Evolutionary conservation across 2,113 vertebrate genomes (phyloP), one percentile per base, ranked within the genome.

Genomic region (Eurystomus gularis): DNA sequence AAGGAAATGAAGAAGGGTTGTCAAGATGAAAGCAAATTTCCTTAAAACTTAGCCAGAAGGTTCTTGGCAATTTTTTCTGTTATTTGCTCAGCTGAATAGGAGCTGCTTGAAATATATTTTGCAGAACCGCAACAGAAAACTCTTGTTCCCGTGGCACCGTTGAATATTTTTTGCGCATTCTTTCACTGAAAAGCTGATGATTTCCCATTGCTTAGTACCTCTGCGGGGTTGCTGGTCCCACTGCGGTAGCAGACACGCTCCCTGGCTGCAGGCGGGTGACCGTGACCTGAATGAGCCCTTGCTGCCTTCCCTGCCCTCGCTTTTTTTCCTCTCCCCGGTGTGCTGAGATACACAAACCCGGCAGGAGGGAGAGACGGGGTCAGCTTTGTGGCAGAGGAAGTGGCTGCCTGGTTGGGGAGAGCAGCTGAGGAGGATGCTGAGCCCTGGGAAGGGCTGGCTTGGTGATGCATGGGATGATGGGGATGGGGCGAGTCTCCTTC

Each of bases 21-120:
- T 96, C 96, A 96, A 86, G 91, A 92, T 92, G 86, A 96, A 96
- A 97, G 90, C 85, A 65, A 93, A 96, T 95, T 95, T 90, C 95
- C 82, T 91, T 95, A 96, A 94, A 97, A 96, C 90, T 96, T 94
- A 82, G 82, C 94, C 94, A 96, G 95, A 96, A 93, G 77, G 48
- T 94, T 90, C 95, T 76, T 79, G 88, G 94, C 82, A 87, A 48
- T 87, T 94, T 93, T 48, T 70, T 28, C 86, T 71, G 82, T 90
- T 97, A 92, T 90, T 93, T 88, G 78, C 82, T 87, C 70, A 91
- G 92, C 92, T 96, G 92, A 94, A 82, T 88, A 51, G 88, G 78
- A 94, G 82, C 90, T 42, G 78, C 78, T 82, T 55, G 35, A 86
- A 91, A 93, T 89, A 58, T 10, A 58, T 94, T 89, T 86, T 95